Percentiles rank a stretch among this genome's conserved stretches.
Evolutionary conservation across 2,888 invertebrate species (phyloP).

Genomic region (Tenthredo scrophulariae): DNA sequence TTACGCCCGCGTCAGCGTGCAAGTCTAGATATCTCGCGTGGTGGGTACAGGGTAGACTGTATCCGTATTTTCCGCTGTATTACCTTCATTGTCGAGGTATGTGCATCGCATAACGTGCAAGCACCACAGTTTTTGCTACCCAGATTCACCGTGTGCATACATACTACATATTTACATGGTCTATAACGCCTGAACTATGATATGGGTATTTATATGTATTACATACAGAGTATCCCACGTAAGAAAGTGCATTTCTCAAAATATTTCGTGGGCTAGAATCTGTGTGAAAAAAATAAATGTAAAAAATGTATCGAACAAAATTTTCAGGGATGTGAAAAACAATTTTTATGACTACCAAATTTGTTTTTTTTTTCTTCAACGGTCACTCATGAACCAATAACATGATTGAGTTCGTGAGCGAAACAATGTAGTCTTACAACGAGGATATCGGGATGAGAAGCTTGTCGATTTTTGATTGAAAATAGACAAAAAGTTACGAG

Average conservation of each 20-base stretch:
- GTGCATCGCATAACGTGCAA: conserved; percentile 11
- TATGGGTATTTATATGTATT: background rate
- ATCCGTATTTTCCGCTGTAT: conserved; percentile 53
- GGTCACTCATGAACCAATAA: too few species aligned
- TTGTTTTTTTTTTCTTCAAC: too few species aligned
- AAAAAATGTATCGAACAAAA: too few species aligned
- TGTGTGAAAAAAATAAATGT: background rate
- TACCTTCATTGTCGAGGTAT: conserved; percentile 46
- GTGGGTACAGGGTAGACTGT: conserved; percentile 25
- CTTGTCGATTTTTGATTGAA: background rate
- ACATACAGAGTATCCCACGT: background rate
- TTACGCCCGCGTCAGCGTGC: conserved; percentile 3
- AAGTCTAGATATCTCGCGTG: background rate
- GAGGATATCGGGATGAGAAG: background rate
- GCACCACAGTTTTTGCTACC: conserved; percentile 26
- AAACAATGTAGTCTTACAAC: background rate
- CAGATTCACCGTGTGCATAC: background rate
- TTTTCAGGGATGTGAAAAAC: too few species aligned
- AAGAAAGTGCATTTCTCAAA: background rate
- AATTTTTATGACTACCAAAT: too few species aligned
- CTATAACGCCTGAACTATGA: background rate
- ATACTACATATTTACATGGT: background rate
- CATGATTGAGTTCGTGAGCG: background rate
- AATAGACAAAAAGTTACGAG: background rate
- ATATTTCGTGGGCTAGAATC: background rate